phyloP scores from a whole-genome alignment of 2,888 invertebrate genomes.

The Chalcis sispes region DNA sequence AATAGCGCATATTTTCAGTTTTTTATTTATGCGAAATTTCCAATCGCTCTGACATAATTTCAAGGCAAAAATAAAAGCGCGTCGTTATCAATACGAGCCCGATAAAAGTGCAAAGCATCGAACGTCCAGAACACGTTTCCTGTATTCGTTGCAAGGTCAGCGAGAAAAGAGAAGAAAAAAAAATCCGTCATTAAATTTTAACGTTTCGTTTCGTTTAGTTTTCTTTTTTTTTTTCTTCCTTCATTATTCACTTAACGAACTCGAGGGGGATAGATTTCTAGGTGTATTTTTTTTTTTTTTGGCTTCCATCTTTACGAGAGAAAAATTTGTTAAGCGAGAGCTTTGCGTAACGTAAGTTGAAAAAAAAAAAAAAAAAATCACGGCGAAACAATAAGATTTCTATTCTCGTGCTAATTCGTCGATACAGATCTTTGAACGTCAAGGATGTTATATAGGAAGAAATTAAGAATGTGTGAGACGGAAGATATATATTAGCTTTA shows the following conservation, averaged over 20 bases:
- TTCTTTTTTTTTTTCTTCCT: neutral
- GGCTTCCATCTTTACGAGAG: too few relatives aligned
- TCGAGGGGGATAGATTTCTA: too few relatives aligned
- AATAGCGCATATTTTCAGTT: too few relatives aligned
- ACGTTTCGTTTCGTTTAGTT: neutral
- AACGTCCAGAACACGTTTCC: constrained; percentile 5
- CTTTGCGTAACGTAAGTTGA: neutral
- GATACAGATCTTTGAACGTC: neutral
- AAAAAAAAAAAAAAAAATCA: neutral
- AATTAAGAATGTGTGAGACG: neutral
- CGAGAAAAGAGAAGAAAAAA: neutral
- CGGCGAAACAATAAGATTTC: neutral
- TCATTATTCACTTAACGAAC: too few relatives aligned
- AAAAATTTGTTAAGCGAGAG: constrained; percentile 18
- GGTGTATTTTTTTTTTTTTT: too few relatives aligned
- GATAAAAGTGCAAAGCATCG: constrained; percentile 31
- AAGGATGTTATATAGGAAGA: neutral
- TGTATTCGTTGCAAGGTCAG: constrained; percentile 15
- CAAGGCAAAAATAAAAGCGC: constrained; percentile 40
- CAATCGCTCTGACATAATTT: constrained; percentile 42
- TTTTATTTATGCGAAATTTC: neutral
- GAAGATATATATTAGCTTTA: too few relatives aligned
- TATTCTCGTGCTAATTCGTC: neutral
- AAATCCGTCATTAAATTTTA: constrained; percentile 13
- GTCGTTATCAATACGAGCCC: constrained; percentile 31